Evolutionary conservation across 2,797 vertebrate species (phyloP).

Genomic region (Sebastes taczanowskii): DNA sequence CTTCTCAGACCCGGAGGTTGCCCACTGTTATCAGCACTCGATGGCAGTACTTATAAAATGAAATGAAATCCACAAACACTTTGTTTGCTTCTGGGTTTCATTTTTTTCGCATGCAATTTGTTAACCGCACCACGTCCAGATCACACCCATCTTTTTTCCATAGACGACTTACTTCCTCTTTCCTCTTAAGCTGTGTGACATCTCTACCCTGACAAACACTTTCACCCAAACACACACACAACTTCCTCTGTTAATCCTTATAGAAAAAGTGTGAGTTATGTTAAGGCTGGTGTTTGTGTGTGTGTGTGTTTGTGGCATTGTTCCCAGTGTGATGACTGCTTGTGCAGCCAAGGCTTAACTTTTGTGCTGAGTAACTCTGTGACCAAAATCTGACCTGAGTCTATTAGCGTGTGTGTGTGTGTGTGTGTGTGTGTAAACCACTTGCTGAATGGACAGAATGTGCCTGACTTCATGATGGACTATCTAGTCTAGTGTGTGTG

Average conservation of each 20-base stretch:
- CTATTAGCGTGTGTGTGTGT: background rate
- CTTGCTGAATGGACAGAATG: constrained; percentile 60
- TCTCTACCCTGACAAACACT: background rate
- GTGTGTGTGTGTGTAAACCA: background rate
- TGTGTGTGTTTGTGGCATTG: constrained; percentile 37
- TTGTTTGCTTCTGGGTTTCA: background rate
- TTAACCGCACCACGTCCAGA: constrained; percentile 4
- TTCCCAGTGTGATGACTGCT: constrained; percentile 47
- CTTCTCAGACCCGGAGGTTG: too few relatives aligned
- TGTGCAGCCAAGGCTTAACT: constrained; percentile 56
- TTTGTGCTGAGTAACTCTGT: constrained; percentile 66
- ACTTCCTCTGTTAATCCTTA: constrained; percentile 39
- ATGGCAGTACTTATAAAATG: background rate
- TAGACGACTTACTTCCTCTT: constrained; percentile 54
- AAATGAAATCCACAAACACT: background rate
- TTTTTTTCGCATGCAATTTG: background rate
- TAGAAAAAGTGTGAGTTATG: constrained; percentile 39
- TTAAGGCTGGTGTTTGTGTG: constrained; percentile 15
- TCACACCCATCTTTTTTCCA: constrained; percentile 46
- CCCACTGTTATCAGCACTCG: background rate
- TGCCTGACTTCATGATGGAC: constrained; percentile 38
- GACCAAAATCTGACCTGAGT: constrained; percentile 43
- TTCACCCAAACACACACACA: background rate
- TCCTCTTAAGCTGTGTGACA: constrained; percentile 23
- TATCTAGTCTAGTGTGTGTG: background rate